Evolutionary conservation across 2,113 vertebrate species (phyloP).

Genomic region (Calidris pygmaea): DNA sequence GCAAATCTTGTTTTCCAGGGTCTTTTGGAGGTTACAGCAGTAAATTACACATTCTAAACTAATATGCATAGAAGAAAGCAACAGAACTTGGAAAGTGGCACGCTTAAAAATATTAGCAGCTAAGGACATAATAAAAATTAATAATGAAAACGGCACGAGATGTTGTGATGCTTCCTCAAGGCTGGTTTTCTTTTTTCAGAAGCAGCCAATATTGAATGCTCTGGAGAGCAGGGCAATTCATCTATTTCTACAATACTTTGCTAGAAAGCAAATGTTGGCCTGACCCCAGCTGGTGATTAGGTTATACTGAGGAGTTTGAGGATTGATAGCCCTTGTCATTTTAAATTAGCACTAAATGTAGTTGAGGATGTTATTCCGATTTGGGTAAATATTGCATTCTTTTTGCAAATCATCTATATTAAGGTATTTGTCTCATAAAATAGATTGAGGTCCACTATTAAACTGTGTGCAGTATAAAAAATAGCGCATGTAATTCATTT

Average conservation of each 20-base stretch:
- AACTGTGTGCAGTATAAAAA: slow-evolving; percentile 30
- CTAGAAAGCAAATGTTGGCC: slow-evolving; percentile 63
- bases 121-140: not conserved
- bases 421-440: slow-evolving; percentile 62
- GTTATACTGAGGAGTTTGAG: slow-evolving; percentile 47
- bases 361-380: slow-evolving; percentile 44
- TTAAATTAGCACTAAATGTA: slow-evolving; percentile 54
- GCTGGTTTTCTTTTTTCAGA: slow-evolving; percentile 35
- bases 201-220: slow-evolving; percentile 26
- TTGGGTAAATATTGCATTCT: slow-evolving; percentile 52
- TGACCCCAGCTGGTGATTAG: slow-evolving; percentile 68
- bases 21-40: slow-evolving; percentile 15
- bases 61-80: not conserved
- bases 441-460: slow-evolving; percentile 58
- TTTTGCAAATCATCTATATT: slow-evolving; percentile 50
- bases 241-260: slow-evolving; percentile 35
- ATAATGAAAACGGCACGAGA: not conserved
- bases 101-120: not conserved
- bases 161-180: not conserved
- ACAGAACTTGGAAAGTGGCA: not conserved
- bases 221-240: slow-evolving; percentile 41
- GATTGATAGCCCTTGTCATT: slow-evolving; percentile 63
- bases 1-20: not conserved
- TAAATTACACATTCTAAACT: slow-evolving; percentile 27
- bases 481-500: slow-evolving; percentile 24